Base-by-base conservation (phyloP, 2,113 vertebrate species). In the Bothrops jararaca region DNA sequence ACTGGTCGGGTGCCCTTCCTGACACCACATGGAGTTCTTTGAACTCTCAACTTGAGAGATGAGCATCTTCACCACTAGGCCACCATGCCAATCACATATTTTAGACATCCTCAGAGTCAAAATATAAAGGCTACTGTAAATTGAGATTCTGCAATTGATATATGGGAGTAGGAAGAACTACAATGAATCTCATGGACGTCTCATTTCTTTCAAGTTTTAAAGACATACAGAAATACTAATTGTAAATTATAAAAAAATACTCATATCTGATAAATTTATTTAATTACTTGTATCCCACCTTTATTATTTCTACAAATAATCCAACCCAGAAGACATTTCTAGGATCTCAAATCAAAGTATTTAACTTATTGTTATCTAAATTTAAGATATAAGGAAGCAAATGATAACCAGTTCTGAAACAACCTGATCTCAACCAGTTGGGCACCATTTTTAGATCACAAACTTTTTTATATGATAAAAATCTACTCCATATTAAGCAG, bases 341-440 rank as follows among this genome's bases (percentile, higher is more conserved):
- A 52, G n/a, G 92, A 94, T 94, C 5, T 56, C 34, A 92, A 7
- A 74, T 91, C 15, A 90, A 18, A 95, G 90, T 74, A 92, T 23
- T 39, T 85, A 60, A 88, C 34, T 92, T 20, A n/a, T 80, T 45
- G 39, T 92, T 58, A 42, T 53, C 12, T 26, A 9, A 1, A 10
- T 92, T 56, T 56, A 80, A 45, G 52, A 57, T 48, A 18, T 2
- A 29, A 23, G 24, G 26, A 56, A 80, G 26, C 23, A 54, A 86
- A 86, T 48, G 26, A 10, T 20, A 91, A 45, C 6, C 54, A 80
- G 15, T 42, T 50, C 56, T 64, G 11, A 64, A 60, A 50, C 29
- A 50, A 48, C 3, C 39, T 11, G 29, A 24, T 12, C 11, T 20
- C 57, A 80, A 34, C 26, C 58, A 64, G 23, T 39, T 34, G 87